These are phyloP conservation scores for Scaptodrosophila latifasciaeformis DNA, from an alignment of 2,888 invertebrate species.

Conservation along the genomic window DNA sequence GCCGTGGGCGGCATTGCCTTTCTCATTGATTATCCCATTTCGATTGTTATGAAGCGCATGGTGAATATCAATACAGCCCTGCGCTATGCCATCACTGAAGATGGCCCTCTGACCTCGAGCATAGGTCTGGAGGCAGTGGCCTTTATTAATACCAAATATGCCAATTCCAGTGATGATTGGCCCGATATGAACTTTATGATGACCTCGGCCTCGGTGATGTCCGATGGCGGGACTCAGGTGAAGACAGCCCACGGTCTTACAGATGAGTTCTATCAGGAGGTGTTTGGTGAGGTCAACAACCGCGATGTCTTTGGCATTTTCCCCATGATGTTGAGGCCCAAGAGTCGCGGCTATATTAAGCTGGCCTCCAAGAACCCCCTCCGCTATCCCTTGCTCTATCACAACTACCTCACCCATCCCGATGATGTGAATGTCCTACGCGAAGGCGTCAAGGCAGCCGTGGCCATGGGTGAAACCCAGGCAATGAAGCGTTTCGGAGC, in stretches of 20 bases:
- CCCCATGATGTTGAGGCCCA: conserved; percentile 82
- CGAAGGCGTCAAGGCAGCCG: conserved; percentile 75
- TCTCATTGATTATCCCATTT: conserved; percentile 81
- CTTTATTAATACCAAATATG: conserved; percentile 76
- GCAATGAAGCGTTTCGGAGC: conserved; percentile 72
- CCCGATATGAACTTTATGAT: conserved; percentile 88
- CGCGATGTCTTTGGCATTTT: conserved; percentile 80
- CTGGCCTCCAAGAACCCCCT: conserved; percentile 76
- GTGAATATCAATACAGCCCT: conserved; percentile 80
- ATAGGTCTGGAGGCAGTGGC: conserved; percentile 79
- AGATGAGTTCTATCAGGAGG: conserved; percentile 29
- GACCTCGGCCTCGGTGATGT: conserved; percentile 83
- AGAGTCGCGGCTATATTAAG: conserved; percentile 73
- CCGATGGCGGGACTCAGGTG: conserved; percentile 87
- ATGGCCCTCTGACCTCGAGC: conserved; percentile 74
- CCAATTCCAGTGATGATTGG: conserved; percentile 80
- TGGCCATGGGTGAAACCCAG: conserved; percentile 72
- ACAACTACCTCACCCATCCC: conserved; percentile 80
- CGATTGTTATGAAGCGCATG: conserved; percentile 79
- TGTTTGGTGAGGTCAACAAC: conserved; percentile 24
- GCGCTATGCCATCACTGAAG: conserved; percentile 82
- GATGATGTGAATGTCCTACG: conserved; percentile 78
- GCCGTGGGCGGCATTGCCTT: conserved; percentile 87
- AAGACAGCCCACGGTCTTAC: conserved; percentile 78
- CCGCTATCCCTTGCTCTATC: conserved; percentile 79